A percentile compares a stretch with the other conserved stretches of the same genome.
Conservation (phyloP, 2,888 invertebrate genomes). For the Cheiracanthium punctorium region DNA sequence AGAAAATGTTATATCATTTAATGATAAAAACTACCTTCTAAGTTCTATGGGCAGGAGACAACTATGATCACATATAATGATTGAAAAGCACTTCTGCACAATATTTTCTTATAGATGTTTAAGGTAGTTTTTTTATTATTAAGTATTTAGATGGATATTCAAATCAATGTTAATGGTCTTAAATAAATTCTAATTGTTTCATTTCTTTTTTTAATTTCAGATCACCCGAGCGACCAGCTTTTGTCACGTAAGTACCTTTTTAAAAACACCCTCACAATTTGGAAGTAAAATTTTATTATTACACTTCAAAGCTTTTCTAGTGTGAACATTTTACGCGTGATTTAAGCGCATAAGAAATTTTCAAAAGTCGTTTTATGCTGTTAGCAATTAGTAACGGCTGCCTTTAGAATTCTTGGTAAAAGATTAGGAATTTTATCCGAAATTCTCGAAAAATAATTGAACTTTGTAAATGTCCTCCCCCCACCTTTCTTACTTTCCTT, state of each 20-base stretch:
- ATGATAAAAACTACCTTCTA: too few relatives aligned
- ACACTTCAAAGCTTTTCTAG: neutral
- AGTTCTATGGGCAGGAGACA: too few relatives aligned
- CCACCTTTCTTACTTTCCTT: neutral
- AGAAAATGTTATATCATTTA: too few relatives aligned
- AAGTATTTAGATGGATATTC: too few relatives aligned
- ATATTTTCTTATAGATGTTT: too few relatives aligned
- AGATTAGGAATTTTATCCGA: neutral
- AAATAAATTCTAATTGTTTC: too few relatives aligned
- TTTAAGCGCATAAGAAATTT: neutral
- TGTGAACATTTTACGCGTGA: neutral
- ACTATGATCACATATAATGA: too few relatives aligned
- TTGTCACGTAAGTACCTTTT: slow-evolving; percentile 77
- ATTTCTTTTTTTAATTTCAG: slow-evolving; percentile 81
- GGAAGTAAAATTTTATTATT: neutral
- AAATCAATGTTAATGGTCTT: too few relatives aligned
- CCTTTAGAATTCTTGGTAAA: neutral
- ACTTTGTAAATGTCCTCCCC: neutral
- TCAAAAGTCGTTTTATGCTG: neutral
- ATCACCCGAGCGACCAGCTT: slow-evolving; percentile 91
- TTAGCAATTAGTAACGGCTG: neutral
- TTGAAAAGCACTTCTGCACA: too few relatives aligned
- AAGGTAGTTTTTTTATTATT: too few relatives aligned
- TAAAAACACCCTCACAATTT: neutral
- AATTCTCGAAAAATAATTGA: neutral